Evolutionary conservation across 92 coral and sea anemone genomes (phyloP).

Genomic region (Phymanthus crucifer): DNA sequence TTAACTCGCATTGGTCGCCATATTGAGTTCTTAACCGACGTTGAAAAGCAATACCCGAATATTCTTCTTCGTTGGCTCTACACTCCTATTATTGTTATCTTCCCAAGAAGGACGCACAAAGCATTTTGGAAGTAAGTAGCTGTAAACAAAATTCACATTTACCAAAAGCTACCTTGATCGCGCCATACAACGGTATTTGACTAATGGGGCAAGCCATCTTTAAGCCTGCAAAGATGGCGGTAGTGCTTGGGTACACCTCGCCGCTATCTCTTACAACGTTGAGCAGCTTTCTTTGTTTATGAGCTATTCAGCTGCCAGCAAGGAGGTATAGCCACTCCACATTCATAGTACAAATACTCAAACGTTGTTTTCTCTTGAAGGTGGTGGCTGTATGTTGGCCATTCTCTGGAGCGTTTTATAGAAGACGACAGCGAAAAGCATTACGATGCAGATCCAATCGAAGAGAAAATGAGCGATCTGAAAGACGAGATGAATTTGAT

Average conservation of each 20-base stretch:
- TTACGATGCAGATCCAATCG: background rate
- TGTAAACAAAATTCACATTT: no score
- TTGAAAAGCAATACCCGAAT: conserved; percentile 58
- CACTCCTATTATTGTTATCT: conserved; percentile 8
- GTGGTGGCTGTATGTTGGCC: background rate
- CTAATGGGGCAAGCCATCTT: no score
- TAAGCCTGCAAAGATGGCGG: no score
- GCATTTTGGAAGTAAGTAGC: conserved; percentile 18
- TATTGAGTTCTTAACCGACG: conserved; percentile 63
- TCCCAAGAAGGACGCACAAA: conserved; percentile 2
- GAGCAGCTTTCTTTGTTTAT: no score
- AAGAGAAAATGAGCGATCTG: background rate
- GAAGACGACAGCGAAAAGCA: background rate
- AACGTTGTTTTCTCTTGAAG: background rate
- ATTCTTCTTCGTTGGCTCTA: conserved; percentile 54
- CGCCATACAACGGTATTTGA: no score
- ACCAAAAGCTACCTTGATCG: background rate
- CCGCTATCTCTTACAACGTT: no score
- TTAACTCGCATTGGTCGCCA: conserved; percentile 62
- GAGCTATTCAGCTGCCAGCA: no score
- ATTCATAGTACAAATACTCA: no score
- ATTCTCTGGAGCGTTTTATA: background rate
- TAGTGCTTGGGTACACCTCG: no score
- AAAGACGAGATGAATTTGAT: conserved; percentile 13
- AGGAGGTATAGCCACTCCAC: no score